Conservation (phyloP, 2,113 vertebrate genomes). For the Toxotes jaculatrix region DNA sequence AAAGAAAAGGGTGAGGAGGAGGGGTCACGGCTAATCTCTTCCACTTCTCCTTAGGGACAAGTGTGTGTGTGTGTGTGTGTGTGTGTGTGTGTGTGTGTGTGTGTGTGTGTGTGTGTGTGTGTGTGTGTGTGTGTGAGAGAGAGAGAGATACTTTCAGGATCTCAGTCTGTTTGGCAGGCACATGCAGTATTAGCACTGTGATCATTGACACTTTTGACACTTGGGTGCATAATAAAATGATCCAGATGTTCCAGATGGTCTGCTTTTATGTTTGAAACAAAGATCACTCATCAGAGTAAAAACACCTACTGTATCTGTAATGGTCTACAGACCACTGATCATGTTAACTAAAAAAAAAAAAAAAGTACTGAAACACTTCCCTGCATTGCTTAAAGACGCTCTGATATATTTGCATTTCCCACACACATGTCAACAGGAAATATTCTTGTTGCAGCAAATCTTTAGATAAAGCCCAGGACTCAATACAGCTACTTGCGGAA, state of each 20-base stretch:
- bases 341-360: neutral
- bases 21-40: conserved; percentile 82
- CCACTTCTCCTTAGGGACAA: conserved; percentile 54
- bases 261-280: neutral
- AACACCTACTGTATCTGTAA: neutral
- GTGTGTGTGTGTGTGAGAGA: neutral
- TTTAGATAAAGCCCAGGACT: neutral
- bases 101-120: neutral
- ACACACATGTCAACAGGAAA: neutral
- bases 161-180: conserved; percentile 7
- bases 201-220: conserved; percentile 3
- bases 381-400: neutral
- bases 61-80: conserved; percentile 19
- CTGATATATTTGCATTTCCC: neutral
- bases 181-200: neutral
- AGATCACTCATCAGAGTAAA: neutral
- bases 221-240: neutral
- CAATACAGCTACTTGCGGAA: neutral
- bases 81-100: neutral
- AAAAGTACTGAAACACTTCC: neutral
- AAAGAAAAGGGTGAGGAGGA: conserved; percentile 79
- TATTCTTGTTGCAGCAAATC: neutral
- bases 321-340: neutral
- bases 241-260: conserved; percentile 1
- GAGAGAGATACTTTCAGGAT: conserved; percentile 3